Evolutionary conservation across 2,888 invertebrate species (phyloP).

Genomic region (Drosophila putrida): DNA sequence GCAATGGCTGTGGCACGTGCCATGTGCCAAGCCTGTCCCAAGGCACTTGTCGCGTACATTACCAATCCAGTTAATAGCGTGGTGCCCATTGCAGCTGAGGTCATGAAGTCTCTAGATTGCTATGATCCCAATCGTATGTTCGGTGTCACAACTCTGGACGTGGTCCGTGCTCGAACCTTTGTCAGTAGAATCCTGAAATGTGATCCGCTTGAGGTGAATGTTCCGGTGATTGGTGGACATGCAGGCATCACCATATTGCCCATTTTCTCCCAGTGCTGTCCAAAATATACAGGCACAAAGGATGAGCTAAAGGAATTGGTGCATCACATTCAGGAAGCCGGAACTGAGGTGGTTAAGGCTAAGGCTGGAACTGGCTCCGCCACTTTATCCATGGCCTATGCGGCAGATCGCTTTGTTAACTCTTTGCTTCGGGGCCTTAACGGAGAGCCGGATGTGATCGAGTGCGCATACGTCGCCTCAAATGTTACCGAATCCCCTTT

Average conservation of each 20-base stretch:
- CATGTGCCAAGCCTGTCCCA: conserved; percentile 92
- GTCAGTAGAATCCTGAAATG: conserved; percentile 94
- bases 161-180: conserved; percentile 96
- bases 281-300: conserved; percentile 91
- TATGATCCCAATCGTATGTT: conserved; percentile 95
- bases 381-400: conserved; percentile 98
- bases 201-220: conserved; percentile 91
- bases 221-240: conserved; percentile 98
- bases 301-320: conserved; percentile 93
- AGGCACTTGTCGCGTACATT: conserved; percentile 96
- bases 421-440: conserved; percentile 92
- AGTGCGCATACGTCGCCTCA: conserved; percentile 95
- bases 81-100: conserved; percentile 97
- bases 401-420: conserved; percentile 94
- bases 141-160: conserved; percentile 97
- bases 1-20: conserved; percentile 93
- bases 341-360: conserved; percentile 94
- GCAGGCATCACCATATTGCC: conserved; percentile 98
- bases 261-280: conserved; percentile 95
- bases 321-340: conserved; percentile 97
- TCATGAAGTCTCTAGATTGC: conserved; percentile 90
- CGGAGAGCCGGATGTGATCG: conserved; percentile 91
- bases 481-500: conserved; percentile 93
- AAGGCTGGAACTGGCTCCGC: conserved; percentile 99
- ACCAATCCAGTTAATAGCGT: conserved; percentile 99